These are phyloP conservation scores for Pongo abelii DNA, from an alignment of 2,113 vertebrate genomes.

Conservation along the genomic window DNA sequence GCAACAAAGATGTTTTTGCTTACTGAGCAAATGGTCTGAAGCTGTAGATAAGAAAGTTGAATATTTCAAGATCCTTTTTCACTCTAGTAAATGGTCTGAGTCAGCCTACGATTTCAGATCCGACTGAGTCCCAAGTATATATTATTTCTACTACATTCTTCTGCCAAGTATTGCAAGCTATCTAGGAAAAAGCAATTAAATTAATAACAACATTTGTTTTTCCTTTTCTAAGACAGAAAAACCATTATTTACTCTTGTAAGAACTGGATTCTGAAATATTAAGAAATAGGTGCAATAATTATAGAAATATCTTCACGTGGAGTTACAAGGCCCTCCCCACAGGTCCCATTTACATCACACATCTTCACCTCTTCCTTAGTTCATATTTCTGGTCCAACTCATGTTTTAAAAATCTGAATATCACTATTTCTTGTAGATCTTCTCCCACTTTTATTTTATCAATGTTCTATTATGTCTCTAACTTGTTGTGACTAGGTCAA, in stretches of 20 bases:
- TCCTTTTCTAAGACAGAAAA: background rate
- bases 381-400: background rate
- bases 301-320: background rate
- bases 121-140: background rate
- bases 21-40: background rate
- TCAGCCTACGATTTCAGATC: background rate
- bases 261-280: background rate
- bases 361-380: background rate
- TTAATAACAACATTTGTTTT: constrained; percentile 11
- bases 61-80: background rate
- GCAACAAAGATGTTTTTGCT: background rate
- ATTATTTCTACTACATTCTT: background rate
- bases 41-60: background rate
- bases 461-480: background rate
- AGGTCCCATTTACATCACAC: background rate
- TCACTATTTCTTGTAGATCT: background rate
- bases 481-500: background rate
- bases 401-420: background rate
- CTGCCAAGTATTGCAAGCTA: constrained; percentile 34
- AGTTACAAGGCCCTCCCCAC: background rate
- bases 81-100: background rate
- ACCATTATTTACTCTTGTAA: background rate
- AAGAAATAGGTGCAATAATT: background rate
- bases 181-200: constrained; percentile 57
- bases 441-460: background rate